A percentile compares a stretch with the other conserved stretches of the same genome.
Evolutionary conservation across 2,113 vertebrate species (phyloP).

Genomic region (Oreochromis spilurus): DNA sequence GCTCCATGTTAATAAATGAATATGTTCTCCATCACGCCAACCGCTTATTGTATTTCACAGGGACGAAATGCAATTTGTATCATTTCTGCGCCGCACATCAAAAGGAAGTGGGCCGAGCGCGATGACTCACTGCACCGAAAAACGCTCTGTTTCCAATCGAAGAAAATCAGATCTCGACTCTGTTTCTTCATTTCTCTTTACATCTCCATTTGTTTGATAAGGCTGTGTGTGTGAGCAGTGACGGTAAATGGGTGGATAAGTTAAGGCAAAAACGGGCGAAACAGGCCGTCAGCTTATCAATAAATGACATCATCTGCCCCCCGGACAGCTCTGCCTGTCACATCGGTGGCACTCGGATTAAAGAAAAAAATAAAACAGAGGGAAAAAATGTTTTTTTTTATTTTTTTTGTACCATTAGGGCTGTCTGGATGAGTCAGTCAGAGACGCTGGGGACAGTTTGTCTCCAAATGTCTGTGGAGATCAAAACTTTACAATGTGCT

Average conservation of each 20-base stretch:
- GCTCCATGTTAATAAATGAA: constrained; percentile 54
- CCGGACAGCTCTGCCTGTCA: constrained; percentile 50
- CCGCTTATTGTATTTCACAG: constrained; percentile 64
- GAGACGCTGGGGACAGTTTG: constrained; percentile 13
- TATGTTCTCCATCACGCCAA: constrained; percentile 61
- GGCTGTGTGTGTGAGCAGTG: constrained; percentile 38
- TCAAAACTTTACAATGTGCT: background rate
- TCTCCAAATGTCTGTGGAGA: constrained; percentile 11
- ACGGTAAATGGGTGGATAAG: constrained; percentile 55
- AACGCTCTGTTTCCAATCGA: constrained; percentile 65
- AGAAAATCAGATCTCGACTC: constrained; percentile 58
- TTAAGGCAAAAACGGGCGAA: constrained; percentile 18
- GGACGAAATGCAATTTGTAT: constrained; percentile 66
- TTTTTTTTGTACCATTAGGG: constrained; percentile 9
- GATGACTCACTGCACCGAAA: constrained; percentile 57
- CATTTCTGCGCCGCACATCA: constrained; percentile 50
- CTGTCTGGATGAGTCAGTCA: constrained; percentile 3
- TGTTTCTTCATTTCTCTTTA: constrained; percentile 36
- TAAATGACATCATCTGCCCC: constrained; percentile 67
- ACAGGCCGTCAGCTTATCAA: constrained; percentile 53
- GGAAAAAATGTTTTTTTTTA: background rate
- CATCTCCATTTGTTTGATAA: constrained; percentile 54
- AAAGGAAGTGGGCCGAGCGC: constrained; percentile 48
- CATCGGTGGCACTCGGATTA: constrained; percentile 8
- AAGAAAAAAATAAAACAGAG: background rate